Evolutionary conservation across 2,888 invertebrate genomes (phyloP).

Genomic region (Chironomus tentans): DNA sequence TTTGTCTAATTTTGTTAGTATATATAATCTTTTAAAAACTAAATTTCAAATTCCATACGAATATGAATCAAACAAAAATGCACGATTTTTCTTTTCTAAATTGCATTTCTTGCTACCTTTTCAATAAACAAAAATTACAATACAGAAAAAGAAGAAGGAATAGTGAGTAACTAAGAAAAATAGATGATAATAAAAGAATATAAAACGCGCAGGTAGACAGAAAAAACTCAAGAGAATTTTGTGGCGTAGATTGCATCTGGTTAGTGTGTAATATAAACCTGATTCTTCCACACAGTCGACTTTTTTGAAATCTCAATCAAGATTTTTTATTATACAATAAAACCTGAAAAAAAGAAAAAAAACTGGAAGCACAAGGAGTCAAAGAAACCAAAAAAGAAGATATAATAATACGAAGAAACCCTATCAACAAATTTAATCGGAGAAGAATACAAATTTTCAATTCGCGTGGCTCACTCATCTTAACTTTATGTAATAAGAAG

Average conservation of each 20-base stretch:
- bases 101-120: too few species aligned
- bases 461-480: conserved; percentile 13
- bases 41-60: too few species aligned
- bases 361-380: background rate
- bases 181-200: background rate
- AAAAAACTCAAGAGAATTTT: background rate
- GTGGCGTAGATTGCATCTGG: conserved; percentile 19
- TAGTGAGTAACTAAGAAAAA: too few species aligned
- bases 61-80: too few species aligned
- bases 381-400: background rate
- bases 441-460: background rate
- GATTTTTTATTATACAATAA: background rate
- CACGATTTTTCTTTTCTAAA: too few species aligned
- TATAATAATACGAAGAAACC: background rate
- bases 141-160: too few species aligned
- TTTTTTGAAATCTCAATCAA: conserved; percentile 24
- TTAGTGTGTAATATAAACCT: conserved; percentile 22
- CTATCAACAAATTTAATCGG: background rate
- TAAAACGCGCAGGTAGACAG: conserved; percentile 7
- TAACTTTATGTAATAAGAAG: background rate
- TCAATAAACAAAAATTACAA: too few species aligned
- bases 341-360: background rate
- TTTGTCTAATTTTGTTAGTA: too few species aligned
- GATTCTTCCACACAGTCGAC: conserved; percentile 9
- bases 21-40: too few species aligned